Conservation (phyloP, 2,113 vertebrate genomes). For the Chunga burmeisteri region DNA sequence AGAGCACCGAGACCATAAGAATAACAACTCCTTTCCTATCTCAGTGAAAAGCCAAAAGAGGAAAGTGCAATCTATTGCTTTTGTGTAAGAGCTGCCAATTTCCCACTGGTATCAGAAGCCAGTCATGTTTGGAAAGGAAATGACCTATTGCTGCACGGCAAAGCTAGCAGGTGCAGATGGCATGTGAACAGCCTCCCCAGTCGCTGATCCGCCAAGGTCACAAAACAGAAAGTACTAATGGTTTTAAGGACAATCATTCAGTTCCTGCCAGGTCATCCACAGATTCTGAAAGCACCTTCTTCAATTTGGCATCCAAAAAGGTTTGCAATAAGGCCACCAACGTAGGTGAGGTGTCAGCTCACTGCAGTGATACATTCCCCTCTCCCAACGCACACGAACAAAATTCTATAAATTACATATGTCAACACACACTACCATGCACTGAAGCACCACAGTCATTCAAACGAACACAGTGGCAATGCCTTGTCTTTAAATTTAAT, state of each 20-base stretch:
- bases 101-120: background rate
- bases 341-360: background rate
- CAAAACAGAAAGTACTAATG: background rate
- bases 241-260: background rate
- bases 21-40: slow-evolving; percentile 20
- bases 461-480: background rate
- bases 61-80: slow-evolving; percentile 25
- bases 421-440: background rate
- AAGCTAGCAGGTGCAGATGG: background rate
- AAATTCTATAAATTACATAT: background rate
- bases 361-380: background rate
- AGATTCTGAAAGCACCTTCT: background rate
- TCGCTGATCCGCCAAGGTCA: background rate
- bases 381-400: background rate
- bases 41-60: background rate
- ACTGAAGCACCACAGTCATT: background rate
- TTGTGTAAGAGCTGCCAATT: slow-evolving; percentile 4
- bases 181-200: background rate
- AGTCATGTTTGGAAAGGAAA: slow-evolving; percentile 23
- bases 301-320: background rate
- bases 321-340: background rate
- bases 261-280: background rate
- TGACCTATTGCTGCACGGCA: background rate
- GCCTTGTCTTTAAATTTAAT: background rate
- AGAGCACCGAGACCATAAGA: background rate